Evolutionary conservation across 2,797 vertebrate genomes (phyloP).

Genomic region (Distichodus sexfasciatus): DNA sequence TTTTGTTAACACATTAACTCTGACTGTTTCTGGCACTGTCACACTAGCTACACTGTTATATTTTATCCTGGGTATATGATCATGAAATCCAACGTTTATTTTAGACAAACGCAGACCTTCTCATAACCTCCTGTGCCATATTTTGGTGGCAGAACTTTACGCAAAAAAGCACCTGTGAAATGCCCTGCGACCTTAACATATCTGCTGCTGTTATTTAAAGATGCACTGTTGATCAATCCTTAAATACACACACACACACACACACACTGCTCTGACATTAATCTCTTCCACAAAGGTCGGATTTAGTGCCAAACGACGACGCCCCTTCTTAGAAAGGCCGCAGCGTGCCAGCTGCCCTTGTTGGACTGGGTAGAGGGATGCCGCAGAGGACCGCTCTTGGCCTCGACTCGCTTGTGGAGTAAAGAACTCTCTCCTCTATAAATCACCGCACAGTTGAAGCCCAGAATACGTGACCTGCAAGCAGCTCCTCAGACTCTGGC

Average conservation of each 20-base stretch:
- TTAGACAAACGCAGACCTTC: background rate
- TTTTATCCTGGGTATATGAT: too few relatives aligned
- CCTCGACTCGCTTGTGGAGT: background rate
- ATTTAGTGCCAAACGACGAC: background rate
- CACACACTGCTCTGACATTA: background rate
- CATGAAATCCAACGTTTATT: too few relatives aligned
- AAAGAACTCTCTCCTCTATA: background rate
- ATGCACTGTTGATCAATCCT: background rate
- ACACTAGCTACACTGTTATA: constrained; percentile 3
- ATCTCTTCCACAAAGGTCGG: background rate
- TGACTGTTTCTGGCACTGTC: constrained; percentile 11
- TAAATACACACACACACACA: background rate
- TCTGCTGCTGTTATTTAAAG: background rate
- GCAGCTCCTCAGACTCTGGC: background rate
- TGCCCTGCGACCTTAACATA: background rate
- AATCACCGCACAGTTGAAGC: background rate
- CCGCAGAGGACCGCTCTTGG: background rate
- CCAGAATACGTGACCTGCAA: constrained; percentile 3
- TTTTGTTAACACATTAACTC: background rate
- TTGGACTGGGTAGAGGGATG: background rate
- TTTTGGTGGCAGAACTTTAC: background rate
- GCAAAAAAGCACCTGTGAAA: background rate
- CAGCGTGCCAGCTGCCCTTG: background rate
- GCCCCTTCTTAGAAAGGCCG: background rate
- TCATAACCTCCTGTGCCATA: background rate